These are phyloP conservation scores for Alectoris magna DNA, from an alignment of 2,797 vertebrate genomes.

Conservation along the genomic window DNA sequence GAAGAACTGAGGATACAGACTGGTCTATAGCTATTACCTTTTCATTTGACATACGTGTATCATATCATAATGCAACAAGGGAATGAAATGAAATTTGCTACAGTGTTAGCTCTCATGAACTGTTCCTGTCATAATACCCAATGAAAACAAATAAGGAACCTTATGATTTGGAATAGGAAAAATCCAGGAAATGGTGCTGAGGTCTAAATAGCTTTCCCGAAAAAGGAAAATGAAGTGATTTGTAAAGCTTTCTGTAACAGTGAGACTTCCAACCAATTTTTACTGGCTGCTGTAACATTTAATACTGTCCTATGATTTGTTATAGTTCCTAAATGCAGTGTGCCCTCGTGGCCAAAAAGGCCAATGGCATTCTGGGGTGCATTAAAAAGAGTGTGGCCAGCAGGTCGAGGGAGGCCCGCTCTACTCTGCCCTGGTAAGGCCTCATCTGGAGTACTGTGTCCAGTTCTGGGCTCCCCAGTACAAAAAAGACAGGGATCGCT, in stretches of 20 bases:
- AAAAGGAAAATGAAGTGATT: background rate
- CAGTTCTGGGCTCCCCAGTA: too few species aligned
- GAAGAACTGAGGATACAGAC: background rate
- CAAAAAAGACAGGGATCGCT: too few species aligned
- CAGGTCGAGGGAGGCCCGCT: too few species aligned
- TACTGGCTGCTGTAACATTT: background rate
- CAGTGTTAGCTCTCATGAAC: background rate
- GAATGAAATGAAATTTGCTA: background rate
- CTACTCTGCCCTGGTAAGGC: too few species aligned
- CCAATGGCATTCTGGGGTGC: too few species aligned
- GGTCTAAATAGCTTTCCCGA: too few species aligned
- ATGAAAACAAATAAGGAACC: background rate
- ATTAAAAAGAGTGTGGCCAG: too few species aligned
- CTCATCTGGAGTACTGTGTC: too few species aligned
- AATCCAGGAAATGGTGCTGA: background rate
- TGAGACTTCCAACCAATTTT: background rate
- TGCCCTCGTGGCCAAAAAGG: too few species aligned
- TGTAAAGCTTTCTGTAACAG: background rate
- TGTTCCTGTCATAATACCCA: background rate
- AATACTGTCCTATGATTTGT: background rate
- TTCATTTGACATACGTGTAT: background rate
- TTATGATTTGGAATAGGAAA: background rate
- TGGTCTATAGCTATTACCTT: background rate
- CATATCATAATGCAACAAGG: background rate
- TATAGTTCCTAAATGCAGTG: too few species aligned